Evolutionary conservation across 2,113 vertebrate genomes (phyloP).

Genomic region (Notothenia coriiceps): DNA sequence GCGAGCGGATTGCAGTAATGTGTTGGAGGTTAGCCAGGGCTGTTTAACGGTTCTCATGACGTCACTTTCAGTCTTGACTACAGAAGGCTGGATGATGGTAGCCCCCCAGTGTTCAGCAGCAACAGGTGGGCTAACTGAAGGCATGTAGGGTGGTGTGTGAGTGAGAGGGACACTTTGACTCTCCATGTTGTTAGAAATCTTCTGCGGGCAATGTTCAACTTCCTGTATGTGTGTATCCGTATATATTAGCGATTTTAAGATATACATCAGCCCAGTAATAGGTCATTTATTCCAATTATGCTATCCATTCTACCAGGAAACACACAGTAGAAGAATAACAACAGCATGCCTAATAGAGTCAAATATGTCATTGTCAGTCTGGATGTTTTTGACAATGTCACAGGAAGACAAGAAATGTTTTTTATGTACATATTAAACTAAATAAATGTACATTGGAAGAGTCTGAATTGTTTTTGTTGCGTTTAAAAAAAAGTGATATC

Average conservation of each 20-base stretch:
- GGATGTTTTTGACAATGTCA: too few relatives aligned
- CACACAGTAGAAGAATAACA: too few relatives aligned
- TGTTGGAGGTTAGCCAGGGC: constrained; percentile 42
- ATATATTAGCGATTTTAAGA: background rate
- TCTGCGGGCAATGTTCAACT: background rate
- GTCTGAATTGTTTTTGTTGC: too few relatives aligned
- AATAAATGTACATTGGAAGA: too few relatives aligned
- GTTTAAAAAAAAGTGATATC: too few relatives aligned
- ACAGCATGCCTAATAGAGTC: too few relatives aligned
- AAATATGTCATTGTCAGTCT: too few relatives aligned
- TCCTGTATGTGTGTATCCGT: constrained; percentile 6
- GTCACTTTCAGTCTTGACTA: constrained; percentile 88
- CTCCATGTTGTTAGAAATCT: constrained; percentile 14
- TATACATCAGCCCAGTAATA: too few relatives aligned
- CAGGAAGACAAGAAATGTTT: too few relatives aligned
- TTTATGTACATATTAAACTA: too few relatives aligned
- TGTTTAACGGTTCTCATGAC: constrained; percentile 84
- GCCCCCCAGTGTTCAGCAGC: constrained; percentile 81
- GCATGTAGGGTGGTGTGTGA: constrained; percentile 50
- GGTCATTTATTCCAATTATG: too few relatives aligned
- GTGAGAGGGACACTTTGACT: constrained; percentile 36
- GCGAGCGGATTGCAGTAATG: constrained; percentile 60
- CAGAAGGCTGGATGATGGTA: constrained; percentile 87
- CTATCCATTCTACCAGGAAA: too few relatives aligned
- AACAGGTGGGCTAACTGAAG: constrained; percentile 83